Percentiles rank a stretch among this genome's conserved stretches.
These are phyloP conservation scores for Synergus umbraculus DNA, from an alignment of 2,888 invertebrate genomes.

Conservation along the genomic window DNA sequence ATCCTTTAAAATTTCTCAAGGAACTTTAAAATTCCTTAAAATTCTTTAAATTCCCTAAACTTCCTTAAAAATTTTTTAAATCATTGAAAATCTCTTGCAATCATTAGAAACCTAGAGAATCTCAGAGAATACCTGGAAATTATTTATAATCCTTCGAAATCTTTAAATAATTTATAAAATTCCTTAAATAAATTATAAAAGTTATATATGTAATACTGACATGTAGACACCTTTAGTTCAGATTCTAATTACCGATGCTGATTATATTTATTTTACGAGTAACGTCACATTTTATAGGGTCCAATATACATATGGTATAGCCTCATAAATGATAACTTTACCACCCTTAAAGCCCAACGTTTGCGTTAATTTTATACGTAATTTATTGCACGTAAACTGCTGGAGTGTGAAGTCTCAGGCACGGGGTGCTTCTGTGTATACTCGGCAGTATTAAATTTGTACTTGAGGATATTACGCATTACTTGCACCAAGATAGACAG, in stretches of 20 bases:
- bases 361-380: conserved; percentile 39
- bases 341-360: conserved; percentile 12
- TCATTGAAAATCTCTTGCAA: too few relatives aligned
- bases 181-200: too few relatives aligned
- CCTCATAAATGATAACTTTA: conserved; percentile 29
- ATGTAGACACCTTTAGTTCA: neutral
- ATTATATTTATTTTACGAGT: conserved; percentile 19
- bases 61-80: too few relatives aligned
- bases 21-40: too few relatives aligned
- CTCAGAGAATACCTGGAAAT: too few relatives aligned
- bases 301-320: neutral
- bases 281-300: conserved; percentile 27
- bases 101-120: too few relatives aligned
- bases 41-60: too few relatives aligned
- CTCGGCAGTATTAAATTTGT: conserved; percentile 27
- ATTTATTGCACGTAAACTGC: conserved; percentile 39
- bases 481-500: conserved; percentile 29
- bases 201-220: too few relatives aligned
- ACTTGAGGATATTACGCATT: conserved; percentile 36
- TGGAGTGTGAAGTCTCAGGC: conserved; percentile 36
- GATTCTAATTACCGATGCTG: conserved; percentile 19
- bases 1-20: too few relatives aligned
- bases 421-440: neutral
- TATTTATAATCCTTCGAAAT: too few relatives aligned
- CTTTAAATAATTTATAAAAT: too few relatives aligned